Conservation (phyloP, 2,113 vertebrate species). For the Guaruba guarouba region DNA sequence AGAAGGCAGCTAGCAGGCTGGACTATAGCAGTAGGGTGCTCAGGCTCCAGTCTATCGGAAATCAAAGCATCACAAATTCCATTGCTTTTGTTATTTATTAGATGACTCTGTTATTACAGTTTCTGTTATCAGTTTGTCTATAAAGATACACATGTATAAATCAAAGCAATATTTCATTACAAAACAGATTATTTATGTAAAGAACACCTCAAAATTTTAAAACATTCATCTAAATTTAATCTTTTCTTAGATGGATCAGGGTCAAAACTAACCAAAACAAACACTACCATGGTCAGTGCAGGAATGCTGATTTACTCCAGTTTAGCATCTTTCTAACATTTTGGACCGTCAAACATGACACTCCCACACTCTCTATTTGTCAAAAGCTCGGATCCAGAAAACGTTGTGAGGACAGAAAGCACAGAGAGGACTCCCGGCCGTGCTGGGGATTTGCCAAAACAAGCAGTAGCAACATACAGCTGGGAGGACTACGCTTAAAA, state of each 20-base stretch:
- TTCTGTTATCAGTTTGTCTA: neutral
- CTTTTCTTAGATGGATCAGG: too few species aligned
- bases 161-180: neutral
- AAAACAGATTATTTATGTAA: neutral
- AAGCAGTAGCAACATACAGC: neutral
- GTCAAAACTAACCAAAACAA: neutral
- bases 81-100: neutral
- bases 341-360: neutral
- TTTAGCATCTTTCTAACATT: neutral
- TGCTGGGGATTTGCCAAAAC: neutral
- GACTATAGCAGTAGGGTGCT: neutral
- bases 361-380: neutral
- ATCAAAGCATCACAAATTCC: neutral
- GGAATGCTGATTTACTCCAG: neutral
- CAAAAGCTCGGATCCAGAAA: constrained; percentile 30
- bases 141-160: neutral
- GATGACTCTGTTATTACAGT: neutral
- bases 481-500: neutral
- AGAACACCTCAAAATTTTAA: neutral
- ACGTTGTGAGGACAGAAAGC: neutral
- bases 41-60: neutral
- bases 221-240: neutral
- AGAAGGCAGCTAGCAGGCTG: neutral
- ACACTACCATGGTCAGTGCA: neutral
- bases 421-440: neutral